Base-by-base conservation (phyloP, 2,797 vertebrate genomes). In the Hafferia zeledoni region DNA sequence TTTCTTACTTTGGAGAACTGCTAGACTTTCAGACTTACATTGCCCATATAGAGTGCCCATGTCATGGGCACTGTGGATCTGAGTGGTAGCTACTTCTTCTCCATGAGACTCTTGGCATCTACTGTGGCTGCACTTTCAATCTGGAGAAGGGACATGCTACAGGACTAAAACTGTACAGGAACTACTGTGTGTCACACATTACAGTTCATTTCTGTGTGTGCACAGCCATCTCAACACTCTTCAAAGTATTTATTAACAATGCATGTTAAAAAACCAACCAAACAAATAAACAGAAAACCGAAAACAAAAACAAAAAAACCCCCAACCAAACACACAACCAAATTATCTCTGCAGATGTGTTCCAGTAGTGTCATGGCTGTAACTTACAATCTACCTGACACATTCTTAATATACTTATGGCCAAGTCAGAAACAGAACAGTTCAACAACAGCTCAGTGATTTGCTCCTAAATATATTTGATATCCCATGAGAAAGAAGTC, bases 401-500 rank as follows among this genome's bases (percentile, higher is more conserved):
- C 5, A 24, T 63, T 72, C 12, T 52, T 70, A 82, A 76, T 31
- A 67, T 31, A 37, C 25, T 76, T 31, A 6, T 70, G 24, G 47
- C 28, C 75, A 76, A 17, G n/a, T 68, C 83, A 86, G 67, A 75
- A 93, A 56, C 2, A 87, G 55, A 75, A 39, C 17, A 72, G 30
- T 27, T 76, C 77, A 81, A 43, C 23, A 86, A 35, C n/a, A 76
- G 60, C 52, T 77, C 41, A 83, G 30, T 6, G 5, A 61, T 55
- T 84, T 89, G 39, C 70, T 63, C 30, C 22, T 74, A 84, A 81
- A 25, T 20, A 35, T 53, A 75, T 64, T 11, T 80, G 80, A 69
- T 28, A 43, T 79, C 89, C 52, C 25, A 24, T 72, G 60, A 77
- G 35, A 90, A 91, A 27, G 53, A 81, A 0, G 1, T 37, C 18